A percentile compares a stretch with the other conserved stretches of the same genome.
Evolutionary conservation across 2,797 vertebrate genomes (phyloP).

Genomic region (Onychomys arenicola): DNA sequence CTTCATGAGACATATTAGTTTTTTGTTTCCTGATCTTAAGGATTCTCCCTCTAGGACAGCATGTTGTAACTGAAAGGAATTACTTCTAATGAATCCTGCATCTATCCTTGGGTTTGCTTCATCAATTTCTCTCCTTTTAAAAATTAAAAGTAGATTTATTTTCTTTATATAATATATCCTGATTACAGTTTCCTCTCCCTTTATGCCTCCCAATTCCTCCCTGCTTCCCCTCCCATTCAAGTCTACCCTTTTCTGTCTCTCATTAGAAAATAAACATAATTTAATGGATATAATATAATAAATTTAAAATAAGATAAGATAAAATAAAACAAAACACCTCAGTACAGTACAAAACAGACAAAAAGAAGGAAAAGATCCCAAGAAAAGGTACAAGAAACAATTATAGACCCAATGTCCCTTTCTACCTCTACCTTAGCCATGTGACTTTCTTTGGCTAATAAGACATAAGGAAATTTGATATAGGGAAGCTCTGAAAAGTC

Average conservation of each 20-base stretch:
- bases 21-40: not conserved
- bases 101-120: not conserved
- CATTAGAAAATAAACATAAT: not conserved
- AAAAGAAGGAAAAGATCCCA: not conserved
- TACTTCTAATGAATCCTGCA: not conserved
- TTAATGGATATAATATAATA: not conserved
- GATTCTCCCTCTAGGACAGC: not conserved
- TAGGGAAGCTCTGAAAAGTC: not conserved
- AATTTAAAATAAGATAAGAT: not conserved
- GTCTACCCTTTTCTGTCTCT: not conserved
- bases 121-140: not conserved
- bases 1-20: not conserved
- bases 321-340: not conserved
- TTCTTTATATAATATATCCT: not conserved
- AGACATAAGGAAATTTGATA: not conserved
- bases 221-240: rapidly evolving
- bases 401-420: not conserved
- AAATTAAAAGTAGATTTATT: not conserved
- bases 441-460: not conserved
- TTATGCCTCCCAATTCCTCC: not conserved
- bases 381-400: not conserved
- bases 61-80: not conserved
- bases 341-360: not conserved
- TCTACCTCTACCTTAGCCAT: not conserved
- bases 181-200: not conserved